Evolutionary conservation across 2,113 vertebrate genomes (phyloP).

Genomic region (Cyanocitta stelleri): DNA sequence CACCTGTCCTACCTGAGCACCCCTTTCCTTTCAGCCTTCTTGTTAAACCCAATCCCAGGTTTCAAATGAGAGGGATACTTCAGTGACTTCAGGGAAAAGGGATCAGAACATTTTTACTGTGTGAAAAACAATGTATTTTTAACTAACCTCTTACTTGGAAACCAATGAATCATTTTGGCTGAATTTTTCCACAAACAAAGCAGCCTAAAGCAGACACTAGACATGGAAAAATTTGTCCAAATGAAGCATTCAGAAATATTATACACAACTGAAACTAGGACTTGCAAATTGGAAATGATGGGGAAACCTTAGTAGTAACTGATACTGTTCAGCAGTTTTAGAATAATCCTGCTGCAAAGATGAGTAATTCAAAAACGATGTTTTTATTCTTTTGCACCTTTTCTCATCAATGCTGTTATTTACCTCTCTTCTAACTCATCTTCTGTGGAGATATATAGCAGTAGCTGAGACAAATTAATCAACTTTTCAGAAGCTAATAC

Average conservation of each 20-base stretch:
- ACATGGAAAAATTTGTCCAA: neutral
- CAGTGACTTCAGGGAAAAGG: neutral
- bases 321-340: neutral
- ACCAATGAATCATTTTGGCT: slow-evolving; percentile 26
- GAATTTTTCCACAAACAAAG: slow-evolving; percentile 29
- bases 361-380: neutral
- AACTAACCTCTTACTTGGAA: slow-evolving; percentile 18
- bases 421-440: neutral
- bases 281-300: neutral
- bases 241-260: neutral
- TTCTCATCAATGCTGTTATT: neutral
- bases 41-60: neutral
- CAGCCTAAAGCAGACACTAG: neutral
- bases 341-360: neutral
- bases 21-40: fast-evolving
- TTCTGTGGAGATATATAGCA: neutral
- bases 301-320: neutral
- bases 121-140: slow-evolving; percentile 54
- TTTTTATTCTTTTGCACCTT: neutral
- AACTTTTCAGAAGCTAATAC: neutral
- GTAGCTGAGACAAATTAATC: neutral
- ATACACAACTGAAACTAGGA: neutral
- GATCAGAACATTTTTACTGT: neutral
- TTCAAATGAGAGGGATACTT: neutral
- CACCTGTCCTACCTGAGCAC: neutral